phyloP scores from a whole-genome alignment of 2,797 vertebrate genomes.

The Odontamblyopus lacepedii region DNA sequence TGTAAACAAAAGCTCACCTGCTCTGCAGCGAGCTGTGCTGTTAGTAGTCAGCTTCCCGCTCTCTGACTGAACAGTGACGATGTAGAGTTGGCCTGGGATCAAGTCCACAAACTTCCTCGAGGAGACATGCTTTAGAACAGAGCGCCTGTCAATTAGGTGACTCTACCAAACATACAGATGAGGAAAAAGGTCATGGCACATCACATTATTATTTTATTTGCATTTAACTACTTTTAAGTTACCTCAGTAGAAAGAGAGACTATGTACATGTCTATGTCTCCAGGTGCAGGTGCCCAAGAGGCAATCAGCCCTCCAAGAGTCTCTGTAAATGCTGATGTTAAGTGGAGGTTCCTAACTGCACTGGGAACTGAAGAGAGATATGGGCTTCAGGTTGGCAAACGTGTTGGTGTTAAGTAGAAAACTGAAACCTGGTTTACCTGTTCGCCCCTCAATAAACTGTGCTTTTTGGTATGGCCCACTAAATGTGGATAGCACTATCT shows the following conservation, averaged over 20 bases:
- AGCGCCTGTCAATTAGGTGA: conserved; percentile 72
- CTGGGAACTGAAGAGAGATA: conserved; percentile 82
- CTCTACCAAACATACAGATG: conserved; percentile 49
- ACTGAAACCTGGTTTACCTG: conserved; percentile 72
- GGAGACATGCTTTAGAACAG: conserved; percentile 82
- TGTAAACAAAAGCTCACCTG: conserved; percentile 71
- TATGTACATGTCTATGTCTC: conserved; percentile 89
- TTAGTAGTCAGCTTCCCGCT: conserved; percentile 85
- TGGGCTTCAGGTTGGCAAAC: not conserved
- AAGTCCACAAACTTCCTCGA: conserved; percentile 82
- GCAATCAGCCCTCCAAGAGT: conserved; percentile 77
- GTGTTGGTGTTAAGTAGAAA: not conserved
- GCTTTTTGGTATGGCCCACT: conserved; percentile 86
- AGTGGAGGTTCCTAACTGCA: conserved; percentile 81
- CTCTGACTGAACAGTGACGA: conserved; percentile 80
- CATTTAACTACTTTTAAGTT: not conserved
- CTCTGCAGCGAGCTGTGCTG: conserved; percentile 73
- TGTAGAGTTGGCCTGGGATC: conserved; percentile 86
- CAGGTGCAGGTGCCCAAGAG: conserved; percentile 86
- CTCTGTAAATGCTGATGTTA: conserved; percentile 54
- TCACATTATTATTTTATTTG: not conserved
- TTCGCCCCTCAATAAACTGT: conserved; percentile 86
- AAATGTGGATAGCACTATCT: conserved; percentile 91
- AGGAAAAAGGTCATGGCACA: not conserved
- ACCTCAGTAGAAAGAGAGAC: conserved; percentile 72